A percentile compares a stretch with the other conserved stretches of the same genome.
Conservation (phyloP, 2,888 invertebrate species). For the Macaria notata region DNA sequence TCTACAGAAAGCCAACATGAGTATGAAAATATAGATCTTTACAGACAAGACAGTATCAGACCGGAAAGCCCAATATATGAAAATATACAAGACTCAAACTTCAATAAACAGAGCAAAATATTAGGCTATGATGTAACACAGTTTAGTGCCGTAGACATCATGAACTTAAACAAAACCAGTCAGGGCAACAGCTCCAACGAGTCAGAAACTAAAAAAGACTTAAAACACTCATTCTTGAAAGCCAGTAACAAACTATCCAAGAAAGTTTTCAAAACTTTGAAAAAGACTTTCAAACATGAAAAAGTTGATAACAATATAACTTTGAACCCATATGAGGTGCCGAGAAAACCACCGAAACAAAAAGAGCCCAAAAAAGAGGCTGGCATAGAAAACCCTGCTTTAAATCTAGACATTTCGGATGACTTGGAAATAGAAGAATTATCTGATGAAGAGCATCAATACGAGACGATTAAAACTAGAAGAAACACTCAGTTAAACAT, state of each 20-base stretch:
- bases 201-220: slow-evolving; percentile 64
- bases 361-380: slow-evolving; percentile 56
- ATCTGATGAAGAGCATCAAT: slow-evolving; percentile 64
- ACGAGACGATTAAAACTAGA: slow-evolving; percentile 71
- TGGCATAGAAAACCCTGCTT: slow-evolving; percentile 72
- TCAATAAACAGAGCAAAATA: slow-evolving; percentile 77
- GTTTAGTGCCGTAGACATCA: slow-evolving; percentile 68
- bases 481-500: slow-evolving; percentile 69
- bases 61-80: slow-evolving; percentile 70
- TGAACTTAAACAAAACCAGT: slow-evolving; percentile 64
- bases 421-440: slow-evolving; percentile 72
- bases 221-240: slow-evolving; percentile 62
- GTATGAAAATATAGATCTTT: slow-evolving; percentile 70
- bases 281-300: slow-evolving; percentile 70
- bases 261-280: slow-evolving; percentile 71
- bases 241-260: slow-evolving; percentile 69
- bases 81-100: slow-evolving; percentile 54
- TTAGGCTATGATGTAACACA: slow-evolving; percentile 72
- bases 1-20: slow-evolving; percentile 55
- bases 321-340: slow-evolving; percentile 75
- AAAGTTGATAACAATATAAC: slow-evolving; percentile 58
- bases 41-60: slow-evolving; percentile 62
- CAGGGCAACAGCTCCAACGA: slow-evolving; percentile 56
- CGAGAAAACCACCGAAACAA: slow-evolving; percentile 61
- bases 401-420: slow-evolving; percentile 72